A percentile compares a stretch with the other conserved stretches of the same genome.
phyloP scores from a whole-genome alignment of 1,140 invertebrate species.

The Ctenoplectra terminalis region DNA sequence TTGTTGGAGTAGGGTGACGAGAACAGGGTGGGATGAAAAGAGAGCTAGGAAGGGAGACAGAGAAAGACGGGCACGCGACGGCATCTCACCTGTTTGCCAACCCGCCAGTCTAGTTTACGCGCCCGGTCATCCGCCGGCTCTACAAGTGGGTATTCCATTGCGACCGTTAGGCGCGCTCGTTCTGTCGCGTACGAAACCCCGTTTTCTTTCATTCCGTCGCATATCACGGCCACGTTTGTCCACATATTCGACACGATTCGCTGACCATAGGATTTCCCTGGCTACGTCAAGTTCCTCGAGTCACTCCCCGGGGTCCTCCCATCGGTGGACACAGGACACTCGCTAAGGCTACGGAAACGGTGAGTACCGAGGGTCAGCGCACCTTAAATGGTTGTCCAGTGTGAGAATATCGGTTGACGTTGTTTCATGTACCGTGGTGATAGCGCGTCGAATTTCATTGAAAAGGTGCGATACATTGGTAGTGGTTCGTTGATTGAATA shows the following conservation, averaged over 20 bases:
- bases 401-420: background rate
- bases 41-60: constrained; percentile 27
- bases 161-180: constrained; percentile 35
- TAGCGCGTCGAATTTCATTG: background rate
- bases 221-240: constrained; percentile 1
- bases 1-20: constrained; percentile 23
- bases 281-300: background rate
- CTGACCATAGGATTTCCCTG: background rate
- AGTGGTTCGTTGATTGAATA: background rate
- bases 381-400: background rate
- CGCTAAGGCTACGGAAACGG: background rate
- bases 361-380: constrained; percentile 26
- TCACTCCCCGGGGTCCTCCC: background rate
- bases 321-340: background rate
- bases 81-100: constrained; percentile 74
- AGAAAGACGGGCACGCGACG: constrained; percentile 68
- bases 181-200: constrained; percentile 2
- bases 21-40: constrained; percentile 21
- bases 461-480: background rate
- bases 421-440: background rate
- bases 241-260: background rate
- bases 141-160: constrained; percentile 71
- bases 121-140: constrained; percentile 71
- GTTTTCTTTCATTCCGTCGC: constrained; percentile 11
- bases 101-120: constrained; percentile 75